These are phyloP conservation scores for Pollimyrus isidori DNA, from an alignment of 2,113 vertebrate species.

Conservation along the genomic window DNA sequence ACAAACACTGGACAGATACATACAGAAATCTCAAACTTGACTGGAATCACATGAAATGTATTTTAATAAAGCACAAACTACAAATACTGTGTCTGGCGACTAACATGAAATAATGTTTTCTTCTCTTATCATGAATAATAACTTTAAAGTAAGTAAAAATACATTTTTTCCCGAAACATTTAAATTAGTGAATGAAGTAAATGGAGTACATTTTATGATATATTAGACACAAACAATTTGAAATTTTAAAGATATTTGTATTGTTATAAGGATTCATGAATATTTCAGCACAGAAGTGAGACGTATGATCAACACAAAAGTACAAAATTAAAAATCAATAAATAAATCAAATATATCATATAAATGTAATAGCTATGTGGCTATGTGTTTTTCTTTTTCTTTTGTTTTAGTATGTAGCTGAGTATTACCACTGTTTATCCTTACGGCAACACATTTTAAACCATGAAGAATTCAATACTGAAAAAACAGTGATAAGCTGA, in stretches of 20 bases:
- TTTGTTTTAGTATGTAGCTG: conserved; percentile 58
- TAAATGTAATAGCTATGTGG: conserved; percentile 69
- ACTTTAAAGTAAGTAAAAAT: conserved; percentile 58
- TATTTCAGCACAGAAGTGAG: conserved; percentile 62
- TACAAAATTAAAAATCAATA: conserved; percentile 67
- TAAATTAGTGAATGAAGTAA: conserved; percentile 61
- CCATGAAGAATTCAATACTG: conserved; percentile 62
- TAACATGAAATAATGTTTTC: conserved; percentile 47
- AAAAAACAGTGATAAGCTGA: conserved; percentile 71
- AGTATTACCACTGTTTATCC: conserved; percentile 62
- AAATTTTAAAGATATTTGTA: conserved; percentile 59
- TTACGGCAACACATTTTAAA: conserved; percentile 62
- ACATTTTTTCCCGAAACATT: conserved; percentile 45
- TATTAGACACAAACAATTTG: conserved; percentile 48
- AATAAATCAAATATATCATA: conserved; percentile 78
- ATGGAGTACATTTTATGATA: conserved; percentile 45
- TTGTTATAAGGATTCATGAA: conserved; percentile 60
- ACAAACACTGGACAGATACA: neutral
- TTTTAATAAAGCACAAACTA: conserved; percentile 74
- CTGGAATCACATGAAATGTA: conserved; percentile 60
- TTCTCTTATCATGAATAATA: conserved; percentile 58
- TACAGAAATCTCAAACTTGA: conserved; percentile 42
- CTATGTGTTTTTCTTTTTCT: conserved; percentile 49
- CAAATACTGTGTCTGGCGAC: conserved; percentile 69
- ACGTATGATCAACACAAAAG: conserved; percentile 60